Conservation (phyloP, 2,113 vertebrate species). For the Lutjanus erythropterus region DNA sequence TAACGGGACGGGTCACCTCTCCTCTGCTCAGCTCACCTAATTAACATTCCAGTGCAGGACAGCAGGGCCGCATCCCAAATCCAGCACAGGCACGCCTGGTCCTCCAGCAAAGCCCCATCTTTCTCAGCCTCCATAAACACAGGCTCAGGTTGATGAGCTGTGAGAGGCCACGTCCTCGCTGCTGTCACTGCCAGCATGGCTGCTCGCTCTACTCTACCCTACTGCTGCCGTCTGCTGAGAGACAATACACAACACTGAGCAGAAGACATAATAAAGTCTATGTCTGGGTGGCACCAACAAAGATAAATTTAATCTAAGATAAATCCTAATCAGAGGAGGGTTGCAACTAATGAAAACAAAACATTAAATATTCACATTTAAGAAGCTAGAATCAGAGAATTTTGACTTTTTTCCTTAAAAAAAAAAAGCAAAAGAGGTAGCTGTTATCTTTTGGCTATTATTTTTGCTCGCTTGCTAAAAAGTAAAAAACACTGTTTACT, state of each 20-base stretch:
- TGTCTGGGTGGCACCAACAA: too few relatives aligned
- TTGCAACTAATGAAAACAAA: too few relatives aligned
- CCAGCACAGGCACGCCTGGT: slow-evolving; percentile 66
- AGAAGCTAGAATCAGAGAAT: too few relatives aligned
- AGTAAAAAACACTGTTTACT: too few relatives aligned
- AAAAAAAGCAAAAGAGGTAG: too few relatives aligned
- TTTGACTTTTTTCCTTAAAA: too few relatives aligned
- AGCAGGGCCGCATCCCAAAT: slow-evolving; percentile 67
- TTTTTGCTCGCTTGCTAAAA: too few relatives aligned
- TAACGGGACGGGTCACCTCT: slow-evolving; percentile 70
- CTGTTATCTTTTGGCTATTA: too few relatives aligned
- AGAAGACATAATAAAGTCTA: not conserved
- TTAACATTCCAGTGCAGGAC: slow-evolving; percentile 81
- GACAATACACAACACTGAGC: not conserved
- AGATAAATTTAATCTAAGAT: too few relatives aligned
- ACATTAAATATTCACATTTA: too few relatives aligned
- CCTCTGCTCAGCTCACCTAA: slow-evolving; percentile 74
- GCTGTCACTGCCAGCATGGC: slow-evolving; percentile 34
- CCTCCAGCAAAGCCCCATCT: slow-evolving; percentile 62
- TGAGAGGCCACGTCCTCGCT: slow-evolving; percentile 57
- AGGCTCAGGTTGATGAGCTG: slow-evolving; percentile 73
- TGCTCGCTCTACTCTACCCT: not conserved
- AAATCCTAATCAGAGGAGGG: too few relatives aligned
- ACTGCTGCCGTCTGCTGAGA: not conserved
- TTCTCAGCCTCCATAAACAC: slow-evolving; percentile 71